Percentiles rank a stretch among this genome's conserved stretches.
These are phyloP conservation scores for Vannuccia rotundouncinata DNA, from an alignment of 2,888 invertebrate genomes.

Conservation along the genomic window DNA sequence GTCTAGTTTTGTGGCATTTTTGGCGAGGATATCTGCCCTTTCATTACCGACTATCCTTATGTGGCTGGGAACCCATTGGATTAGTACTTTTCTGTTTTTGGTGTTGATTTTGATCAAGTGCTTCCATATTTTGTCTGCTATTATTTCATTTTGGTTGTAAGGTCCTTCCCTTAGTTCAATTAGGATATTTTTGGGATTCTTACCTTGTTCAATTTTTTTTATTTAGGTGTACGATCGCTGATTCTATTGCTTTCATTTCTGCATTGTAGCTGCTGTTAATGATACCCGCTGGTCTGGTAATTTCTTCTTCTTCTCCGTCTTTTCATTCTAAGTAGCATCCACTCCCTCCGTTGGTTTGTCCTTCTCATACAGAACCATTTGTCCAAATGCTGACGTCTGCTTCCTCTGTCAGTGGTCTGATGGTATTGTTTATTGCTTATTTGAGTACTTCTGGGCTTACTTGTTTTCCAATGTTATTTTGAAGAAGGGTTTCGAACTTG, in stretches of 20 bases:
- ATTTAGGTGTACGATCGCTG: neutral
- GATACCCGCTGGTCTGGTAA: neutral
- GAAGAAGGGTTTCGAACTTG: neutral
- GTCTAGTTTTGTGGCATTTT: neutral
- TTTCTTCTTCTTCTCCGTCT: too few species aligned
- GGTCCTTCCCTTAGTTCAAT: neutral
- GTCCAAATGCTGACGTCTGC: neutral
- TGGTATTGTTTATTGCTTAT: neutral
- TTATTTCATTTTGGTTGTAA: neutral
- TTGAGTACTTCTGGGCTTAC: neutral
- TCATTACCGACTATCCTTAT: neutral
- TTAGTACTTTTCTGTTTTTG: neutral
- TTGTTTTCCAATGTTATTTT: neutral
- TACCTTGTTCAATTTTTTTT: neutral
- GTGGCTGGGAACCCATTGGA: neutral
- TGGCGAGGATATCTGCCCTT: neutral
- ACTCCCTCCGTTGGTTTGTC: neutral
- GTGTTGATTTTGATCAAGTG: neutral
- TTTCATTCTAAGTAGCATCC: neutral
- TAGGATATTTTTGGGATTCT: neutral
- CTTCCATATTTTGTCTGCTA: neutral
- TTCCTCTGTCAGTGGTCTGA: neutral
- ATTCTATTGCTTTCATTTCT: neutral
- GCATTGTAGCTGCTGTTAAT: neutral
- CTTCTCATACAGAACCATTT: neutral